phyloP scores from a whole-genome alignment of 2,113 vertebrate genomes.

The Phaethon lepturus region DNA sequence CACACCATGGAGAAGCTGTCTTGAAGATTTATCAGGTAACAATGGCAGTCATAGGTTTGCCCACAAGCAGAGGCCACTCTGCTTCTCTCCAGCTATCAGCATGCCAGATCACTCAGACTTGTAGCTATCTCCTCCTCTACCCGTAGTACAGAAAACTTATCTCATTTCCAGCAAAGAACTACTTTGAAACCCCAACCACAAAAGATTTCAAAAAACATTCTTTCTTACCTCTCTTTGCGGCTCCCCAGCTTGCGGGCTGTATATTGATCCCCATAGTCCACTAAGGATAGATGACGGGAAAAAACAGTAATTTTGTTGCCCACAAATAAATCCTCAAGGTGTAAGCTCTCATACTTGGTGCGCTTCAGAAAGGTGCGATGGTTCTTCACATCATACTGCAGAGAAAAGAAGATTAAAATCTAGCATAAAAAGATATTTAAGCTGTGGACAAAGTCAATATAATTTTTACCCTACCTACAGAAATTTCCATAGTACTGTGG shows the following conservation, averaged over 20 bases:
- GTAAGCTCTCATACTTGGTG: slow-evolving; percentile 86
- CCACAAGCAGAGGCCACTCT: neutral
- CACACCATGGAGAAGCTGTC: neutral
- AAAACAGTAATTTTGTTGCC: slow-evolving; percentile 91
- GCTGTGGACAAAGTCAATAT: neutral
- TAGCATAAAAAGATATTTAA: neutral
- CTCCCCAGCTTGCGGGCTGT: slow-evolving; percentile 91
- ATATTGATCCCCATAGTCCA: slow-evolving; percentile 92
- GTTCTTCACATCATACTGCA: slow-evolving; percentile 93
- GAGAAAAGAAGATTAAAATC: neutral
- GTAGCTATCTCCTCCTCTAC: neutral
- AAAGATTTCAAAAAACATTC: neutral
- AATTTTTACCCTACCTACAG: neutral
- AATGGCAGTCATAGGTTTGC: neutral
- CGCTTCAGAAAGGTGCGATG: slow-evolving; percentile 87
- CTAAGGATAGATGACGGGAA: slow-evolving; percentile 87
- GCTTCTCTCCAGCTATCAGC: neutral
- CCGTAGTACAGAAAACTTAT: neutral
- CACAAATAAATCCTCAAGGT: slow-evolving; percentile 88
- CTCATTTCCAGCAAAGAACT: neutral
- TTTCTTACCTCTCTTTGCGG: slow-evolving; percentile 89
- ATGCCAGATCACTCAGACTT: neutral
- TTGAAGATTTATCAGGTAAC: neutral
- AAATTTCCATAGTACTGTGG: neutral
- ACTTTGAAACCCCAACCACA: neutral